phyloP scores from a whole-genome alignment of 2,113 vertebrate genomes.

The Riparia riparia region DNA sequence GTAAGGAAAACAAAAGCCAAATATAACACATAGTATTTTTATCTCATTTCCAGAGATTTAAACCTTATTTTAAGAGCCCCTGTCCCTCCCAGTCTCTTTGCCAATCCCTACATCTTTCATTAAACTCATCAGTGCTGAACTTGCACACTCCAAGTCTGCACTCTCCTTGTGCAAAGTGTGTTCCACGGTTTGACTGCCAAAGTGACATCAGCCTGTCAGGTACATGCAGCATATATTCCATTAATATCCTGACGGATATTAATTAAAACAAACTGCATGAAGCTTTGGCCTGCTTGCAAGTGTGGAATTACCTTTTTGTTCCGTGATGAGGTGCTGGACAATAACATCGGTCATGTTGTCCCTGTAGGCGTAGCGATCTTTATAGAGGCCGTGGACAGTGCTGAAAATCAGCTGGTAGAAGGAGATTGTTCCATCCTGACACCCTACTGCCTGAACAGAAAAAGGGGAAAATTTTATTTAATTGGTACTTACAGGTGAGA shows the following conservation, averaged over 20 bases:
- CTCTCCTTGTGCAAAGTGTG: not conserved
- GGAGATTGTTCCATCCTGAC: constrained; percentile 95
- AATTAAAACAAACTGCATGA: not conserved
- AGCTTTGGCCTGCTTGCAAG: not conserved
- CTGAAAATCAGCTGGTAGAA: constrained; percentile 97
- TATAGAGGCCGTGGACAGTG: constrained; percentile 96
- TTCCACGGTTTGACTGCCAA: not conserved
- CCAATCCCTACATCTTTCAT: not conserved
- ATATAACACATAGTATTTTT: not conserved
- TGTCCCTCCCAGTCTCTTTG: not conserved
- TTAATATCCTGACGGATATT: not conserved
- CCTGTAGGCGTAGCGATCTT: constrained; percentile 94
- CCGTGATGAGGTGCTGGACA: constrained; percentile 95
- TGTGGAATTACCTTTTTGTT: constrained; percentile 85
- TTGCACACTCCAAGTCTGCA: not conserved
- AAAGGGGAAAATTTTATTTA: not conserved
- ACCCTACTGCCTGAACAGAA: constrained; percentile 87
- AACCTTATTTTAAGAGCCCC: constrained; percentile 19
- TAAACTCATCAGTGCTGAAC: not conserved
- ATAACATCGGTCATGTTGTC: constrained; percentile 98
- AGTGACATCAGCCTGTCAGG: not conserved
- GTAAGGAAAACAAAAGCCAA: not conserved
- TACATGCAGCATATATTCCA: not conserved
- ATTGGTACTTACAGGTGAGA: not conserved
- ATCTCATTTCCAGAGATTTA: not conserved